Evolutionary conservation across 1,140 invertebrate genomes (phyloP), one percentile per base, ranked within the genome.

Genomic region (Drosophila nasuta): DNA sequence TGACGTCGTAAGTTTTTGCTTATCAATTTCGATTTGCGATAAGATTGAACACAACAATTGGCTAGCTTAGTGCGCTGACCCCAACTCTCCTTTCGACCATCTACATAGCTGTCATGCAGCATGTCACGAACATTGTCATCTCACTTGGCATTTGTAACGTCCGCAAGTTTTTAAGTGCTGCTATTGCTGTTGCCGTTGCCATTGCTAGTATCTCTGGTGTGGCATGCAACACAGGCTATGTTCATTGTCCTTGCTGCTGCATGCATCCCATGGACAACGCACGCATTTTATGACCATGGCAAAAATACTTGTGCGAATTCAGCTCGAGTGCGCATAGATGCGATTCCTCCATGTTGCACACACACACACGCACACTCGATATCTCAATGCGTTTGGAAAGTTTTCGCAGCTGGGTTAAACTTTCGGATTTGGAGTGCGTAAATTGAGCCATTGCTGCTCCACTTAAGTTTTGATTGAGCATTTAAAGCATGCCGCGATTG

Each of bases 391-490:
- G 7, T 45, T 62, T 71, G 58, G 49, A 60, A 74, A 74, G 71
- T 70, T 75, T 45, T 66, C 52, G 13, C 25, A 17, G 33, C 11
- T 54, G 13, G 13, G 7, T 59, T 46, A 13, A 30, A 13, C 8
- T 59, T 59, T 38, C 52, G 33, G 35, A 52, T 43, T 41, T 56
- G 56, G n/a, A 38, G 48, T 74, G 75, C 35, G 56, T 81, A 88
- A 88, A 83, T 83, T 78, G 80, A 75, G 79, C 72, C 80, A 83
- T 67, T 80, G 38, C 54, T 59, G 43, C 15, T 38, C 17, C 57
- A 74, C 67, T 74, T 75, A 77, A 73, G 72, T 83, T 88, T 77
- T 87, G 77, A 87, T 87, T 88, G 85, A 83, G 69, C 81, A 70
- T 88, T 88, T 88, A 83, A 78, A 77, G 79, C 66, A 71, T 51